phyloP scores from a whole-genome alignment of 2,797 vertebrate species.

The Enteromius anoplus region DNA sequence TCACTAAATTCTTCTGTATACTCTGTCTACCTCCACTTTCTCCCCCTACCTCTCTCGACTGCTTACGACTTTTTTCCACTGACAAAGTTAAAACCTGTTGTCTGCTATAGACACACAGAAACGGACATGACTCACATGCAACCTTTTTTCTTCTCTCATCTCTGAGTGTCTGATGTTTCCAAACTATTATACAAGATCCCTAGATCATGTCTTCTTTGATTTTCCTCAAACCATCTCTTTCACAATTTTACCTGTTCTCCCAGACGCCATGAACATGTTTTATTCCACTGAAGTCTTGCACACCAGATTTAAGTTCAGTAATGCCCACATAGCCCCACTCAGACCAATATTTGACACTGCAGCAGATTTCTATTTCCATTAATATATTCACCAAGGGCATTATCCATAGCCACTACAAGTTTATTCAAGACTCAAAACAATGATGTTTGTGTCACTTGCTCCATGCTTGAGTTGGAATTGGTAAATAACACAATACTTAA shows the following conservation, averaged over 20 bases:
- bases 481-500: background rate
- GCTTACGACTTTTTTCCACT: background rate
- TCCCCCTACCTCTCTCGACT: background rate
- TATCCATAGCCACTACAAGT: background rate
- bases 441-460: background rate
- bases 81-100: background rate
- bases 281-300: background rate
- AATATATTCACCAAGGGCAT: background rate
- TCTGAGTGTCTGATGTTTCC: background rate
- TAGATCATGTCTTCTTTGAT: background rate
- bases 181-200: background rate
- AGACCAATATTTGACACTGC: background rate
- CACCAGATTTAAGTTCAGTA: background rate
- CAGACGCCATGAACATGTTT: background rate
- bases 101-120: background rate
- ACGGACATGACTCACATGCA: background rate
- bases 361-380: background rate
- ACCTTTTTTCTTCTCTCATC: background rate
- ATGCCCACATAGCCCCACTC: background rate
- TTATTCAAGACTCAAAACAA: background rate
- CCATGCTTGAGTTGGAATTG: background rate
- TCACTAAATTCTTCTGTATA: background rate
- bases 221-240: slow-evolving; percentile 1
- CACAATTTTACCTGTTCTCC: background rate
- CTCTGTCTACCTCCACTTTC: background rate